phyloP scores from a whole-genome alignment of 2,113 vertebrate genomes.

The Gymnobelideus leadbeateri region DNA sequence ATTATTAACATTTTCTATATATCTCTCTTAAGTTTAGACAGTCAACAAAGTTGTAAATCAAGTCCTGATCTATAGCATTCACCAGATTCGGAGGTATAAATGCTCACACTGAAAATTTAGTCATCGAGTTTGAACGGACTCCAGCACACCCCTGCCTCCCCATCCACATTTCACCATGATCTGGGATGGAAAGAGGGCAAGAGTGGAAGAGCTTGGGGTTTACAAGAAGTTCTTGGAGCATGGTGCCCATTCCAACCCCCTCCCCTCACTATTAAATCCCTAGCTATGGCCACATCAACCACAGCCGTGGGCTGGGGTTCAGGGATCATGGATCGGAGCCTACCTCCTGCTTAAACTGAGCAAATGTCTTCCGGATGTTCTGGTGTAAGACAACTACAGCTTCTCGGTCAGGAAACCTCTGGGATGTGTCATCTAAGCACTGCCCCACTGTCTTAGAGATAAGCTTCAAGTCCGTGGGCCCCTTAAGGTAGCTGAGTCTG shows the following conservation, averaged over 20 bases:
- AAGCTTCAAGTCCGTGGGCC: conserved; percentile 78
- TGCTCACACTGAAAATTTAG: neutral
- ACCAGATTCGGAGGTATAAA: neutral
- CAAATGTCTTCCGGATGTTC: conserved; percentile 89
- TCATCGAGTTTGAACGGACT: neutral
- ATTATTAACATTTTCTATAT: neutral
- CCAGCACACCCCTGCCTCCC: neutral
- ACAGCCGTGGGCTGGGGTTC: neutral
- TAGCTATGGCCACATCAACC: neutral
- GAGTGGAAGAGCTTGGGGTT: neutral
- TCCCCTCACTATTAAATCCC: neutral
- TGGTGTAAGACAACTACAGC: conserved; percentile 86
- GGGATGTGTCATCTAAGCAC: conserved; percentile 82
- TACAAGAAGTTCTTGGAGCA: neutral
- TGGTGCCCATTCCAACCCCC: neutral
- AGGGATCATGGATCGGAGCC: conserved; percentile 67
- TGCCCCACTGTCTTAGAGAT: conserved; percentile 84
- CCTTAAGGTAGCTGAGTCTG: conserved; percentile 90
- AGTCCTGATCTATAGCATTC: neutral
- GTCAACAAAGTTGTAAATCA: neutral
- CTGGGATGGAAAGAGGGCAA: neutral
- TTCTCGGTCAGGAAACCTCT: conserved; percentile 86
- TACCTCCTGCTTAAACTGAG: conserved; percentile 92
- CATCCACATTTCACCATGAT: neutral
- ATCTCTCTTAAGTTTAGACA: neutral